phyloP scores from a whole-genome alignment of 2,888 invertebrate species.

The Rapana venosa region DNA sequence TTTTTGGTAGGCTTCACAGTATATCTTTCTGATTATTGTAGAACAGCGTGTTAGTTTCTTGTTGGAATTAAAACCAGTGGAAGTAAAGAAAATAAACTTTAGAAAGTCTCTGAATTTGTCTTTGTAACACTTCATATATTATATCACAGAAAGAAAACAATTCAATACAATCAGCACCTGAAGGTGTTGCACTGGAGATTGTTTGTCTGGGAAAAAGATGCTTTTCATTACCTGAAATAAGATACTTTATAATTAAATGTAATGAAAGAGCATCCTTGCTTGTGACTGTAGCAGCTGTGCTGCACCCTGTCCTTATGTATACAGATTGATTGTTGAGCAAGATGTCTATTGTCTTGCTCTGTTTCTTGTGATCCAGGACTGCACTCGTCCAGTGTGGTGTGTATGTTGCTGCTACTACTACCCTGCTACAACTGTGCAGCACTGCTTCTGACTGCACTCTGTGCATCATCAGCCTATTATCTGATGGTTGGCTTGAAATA shows the following conservation, averaged over 20 bases:
- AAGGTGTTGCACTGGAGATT: background rate
- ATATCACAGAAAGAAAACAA: background rate
- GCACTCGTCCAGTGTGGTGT: constrained; percentile 20
- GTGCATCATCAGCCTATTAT: constrained; percentile 9
- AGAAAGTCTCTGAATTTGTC: too few relatives aligned
- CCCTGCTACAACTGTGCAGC: background rate
- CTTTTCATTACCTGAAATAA: background rate
- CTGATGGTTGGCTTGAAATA: constrained; percentile 10
- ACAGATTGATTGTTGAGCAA: background rate
- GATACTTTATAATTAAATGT: too few relatives aligned
- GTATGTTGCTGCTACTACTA: constrained; percentile 18
- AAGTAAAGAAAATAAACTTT: too few relatives aligned
- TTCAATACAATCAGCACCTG: too few relatives aligned
- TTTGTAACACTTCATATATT: background rate
- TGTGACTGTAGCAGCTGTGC: background rate
- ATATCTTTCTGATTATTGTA: too few relatives aligned
- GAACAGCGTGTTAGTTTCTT: too few relatives aligned
- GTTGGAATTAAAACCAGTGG: too few relatives aligned
- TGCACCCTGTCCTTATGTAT: background rate
- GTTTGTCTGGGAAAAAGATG: background rate
- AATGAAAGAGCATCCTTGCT: background rate
- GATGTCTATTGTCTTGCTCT: constrained; percentile 24
- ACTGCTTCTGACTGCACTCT: constrained; percentile 13
- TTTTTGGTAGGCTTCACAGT: too few relatives aligned
- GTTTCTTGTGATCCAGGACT: constrained; percentile 43